Percentiles rank a stretch among this genome's conserved stretches.
Evolutionary conservation across 2,888 invertebrate genomes (phyloP).

Genomic region (Phoronis australis): DNA sequence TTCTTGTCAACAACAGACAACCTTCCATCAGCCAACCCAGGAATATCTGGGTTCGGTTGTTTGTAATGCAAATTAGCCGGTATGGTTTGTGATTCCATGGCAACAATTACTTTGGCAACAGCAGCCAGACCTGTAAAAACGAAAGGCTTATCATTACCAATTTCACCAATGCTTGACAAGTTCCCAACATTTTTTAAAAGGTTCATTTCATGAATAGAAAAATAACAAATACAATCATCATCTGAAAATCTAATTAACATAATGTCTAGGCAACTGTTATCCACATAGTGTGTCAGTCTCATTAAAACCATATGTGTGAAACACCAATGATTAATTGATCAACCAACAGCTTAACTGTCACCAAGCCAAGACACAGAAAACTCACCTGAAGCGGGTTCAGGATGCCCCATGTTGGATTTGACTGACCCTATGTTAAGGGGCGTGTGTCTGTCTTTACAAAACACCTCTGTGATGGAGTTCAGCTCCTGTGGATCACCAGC

Average conservation of each 20-base stretch:
- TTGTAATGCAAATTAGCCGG: constrained; percentile 88
- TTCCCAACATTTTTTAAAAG: no score
- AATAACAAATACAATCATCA: no score
- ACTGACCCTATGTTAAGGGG: constrained; percentile 91
- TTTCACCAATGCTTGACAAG: no score
- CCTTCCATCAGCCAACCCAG: constrained; percentile 81
- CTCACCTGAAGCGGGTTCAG: constrained; percentile 69
- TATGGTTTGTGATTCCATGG: constrained; percentile 85
- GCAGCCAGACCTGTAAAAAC: constrained; percentile 69
- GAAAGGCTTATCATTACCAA: no score
- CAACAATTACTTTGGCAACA: constrained; percentile 82
- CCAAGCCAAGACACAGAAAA: no score
- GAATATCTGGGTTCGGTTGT: constrained; percentile 81
- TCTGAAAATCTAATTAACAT: no score
- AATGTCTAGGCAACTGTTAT: no score
- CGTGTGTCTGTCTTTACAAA: constrained; percentile 41
- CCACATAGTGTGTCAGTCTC: no score
- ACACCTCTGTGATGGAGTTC: constrained; percentile 78
- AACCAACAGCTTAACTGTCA: no score
- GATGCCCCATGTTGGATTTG: constrained; percentile 98
- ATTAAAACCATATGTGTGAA: no score
- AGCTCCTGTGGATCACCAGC: constrained; percentile 93
- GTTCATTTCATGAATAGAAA: no score
- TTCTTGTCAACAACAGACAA: constrained; percentile 81
- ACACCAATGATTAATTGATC: no score